These are phyloP conservation scores for Pseudococcus viburni DNA, from an alignment of 2,888 invertebrate genomes.

Conservation along the genomic window DNA sequence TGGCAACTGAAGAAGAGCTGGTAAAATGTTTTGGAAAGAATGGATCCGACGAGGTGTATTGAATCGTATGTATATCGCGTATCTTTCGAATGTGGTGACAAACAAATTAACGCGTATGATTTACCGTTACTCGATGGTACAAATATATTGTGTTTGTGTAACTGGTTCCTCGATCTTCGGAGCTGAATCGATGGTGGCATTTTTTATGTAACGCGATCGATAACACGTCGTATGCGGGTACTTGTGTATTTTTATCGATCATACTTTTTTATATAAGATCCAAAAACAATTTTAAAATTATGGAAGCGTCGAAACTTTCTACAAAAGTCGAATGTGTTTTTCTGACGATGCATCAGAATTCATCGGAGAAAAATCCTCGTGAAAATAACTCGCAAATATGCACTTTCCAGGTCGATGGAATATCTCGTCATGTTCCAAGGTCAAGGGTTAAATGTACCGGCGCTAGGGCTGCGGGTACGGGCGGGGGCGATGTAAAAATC, in stretches of 20 bases:
- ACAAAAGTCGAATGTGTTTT: background rate
- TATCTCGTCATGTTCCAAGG: conserved; percentile 21
- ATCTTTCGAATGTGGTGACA: background rate
- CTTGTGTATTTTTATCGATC: background rate
- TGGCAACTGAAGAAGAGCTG: background rate
- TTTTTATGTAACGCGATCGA: conserved; percentile 11
- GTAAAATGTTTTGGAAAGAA: background rate
- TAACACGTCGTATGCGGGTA: background rate
- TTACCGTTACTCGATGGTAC: conserved; percentile 12
- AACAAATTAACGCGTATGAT: conserved; percentile 38
- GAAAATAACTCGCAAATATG: background rate
- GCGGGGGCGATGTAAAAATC: background rate
- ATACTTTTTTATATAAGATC: background rate
- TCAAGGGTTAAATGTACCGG: conserved; percentile 34
- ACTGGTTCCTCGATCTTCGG: background rate
- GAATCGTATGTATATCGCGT: background rate
- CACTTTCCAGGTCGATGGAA: conserved; percentile 43
- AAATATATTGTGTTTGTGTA: conserved; percentile 11
- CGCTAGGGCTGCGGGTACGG: background rate
- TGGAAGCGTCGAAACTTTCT: background rate
- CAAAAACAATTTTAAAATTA: background rate
- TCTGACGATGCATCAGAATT: background rate
- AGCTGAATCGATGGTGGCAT: background rate
- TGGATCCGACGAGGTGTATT: background rate
- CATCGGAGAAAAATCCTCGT: background rate